Evolutionary conservation across 2,797 vertebrate species (phyloP), one percentile per base, ranked within the genome.

Genomic region (Xenops minutus): DNA sequence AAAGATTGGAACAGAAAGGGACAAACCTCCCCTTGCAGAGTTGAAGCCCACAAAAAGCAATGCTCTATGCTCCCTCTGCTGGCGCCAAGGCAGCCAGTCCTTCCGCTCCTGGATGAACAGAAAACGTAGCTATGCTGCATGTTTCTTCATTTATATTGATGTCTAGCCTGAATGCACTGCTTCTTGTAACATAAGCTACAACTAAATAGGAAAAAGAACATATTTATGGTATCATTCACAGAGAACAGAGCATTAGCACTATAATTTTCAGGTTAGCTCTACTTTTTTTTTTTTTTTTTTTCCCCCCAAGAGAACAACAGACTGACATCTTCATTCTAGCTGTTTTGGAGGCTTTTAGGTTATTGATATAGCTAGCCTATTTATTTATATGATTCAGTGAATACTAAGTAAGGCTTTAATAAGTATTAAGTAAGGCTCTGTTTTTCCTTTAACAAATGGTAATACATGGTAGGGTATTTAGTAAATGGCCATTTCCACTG

Each of bases 31-130:
- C 5, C n/a, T 75, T 30, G 26, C 32, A 37, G 71, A 55, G 63
- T 71, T 36, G 41, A 63, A 92, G 41, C 39, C 87, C 72, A 52
- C 69, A 46, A 36, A 93, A 85, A 66, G 4, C 67, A 95, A 73
- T 92, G 97, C 92, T 87, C 89, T 64, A 85, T 95, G 93, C 98
- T 96, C 98, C 98, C 98, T 97, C 98, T 98, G 95, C 97, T 98
- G 98, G 97, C 63, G 76, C 72, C 14, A 8, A 32, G n/a, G 76
- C 43, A 91, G 55, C 59, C 72, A 52, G 46, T 34, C 16, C 48
- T 88, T 55, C 51, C 59, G 55, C 46, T 74, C 29, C 5, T 13
- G 12, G 36, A 5, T 15, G 23, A 49, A 49, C 24, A 49, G 48
- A 26, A 49, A 26, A 23, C 7, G 13, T 49, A 49, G 48, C 24